Percentiles rank a stretch among this genome's conserved stretches.
phyloP scores from a whole-genome alignment of 2,888 invertebrate genomes.

The Taenaris catops region DNA sequence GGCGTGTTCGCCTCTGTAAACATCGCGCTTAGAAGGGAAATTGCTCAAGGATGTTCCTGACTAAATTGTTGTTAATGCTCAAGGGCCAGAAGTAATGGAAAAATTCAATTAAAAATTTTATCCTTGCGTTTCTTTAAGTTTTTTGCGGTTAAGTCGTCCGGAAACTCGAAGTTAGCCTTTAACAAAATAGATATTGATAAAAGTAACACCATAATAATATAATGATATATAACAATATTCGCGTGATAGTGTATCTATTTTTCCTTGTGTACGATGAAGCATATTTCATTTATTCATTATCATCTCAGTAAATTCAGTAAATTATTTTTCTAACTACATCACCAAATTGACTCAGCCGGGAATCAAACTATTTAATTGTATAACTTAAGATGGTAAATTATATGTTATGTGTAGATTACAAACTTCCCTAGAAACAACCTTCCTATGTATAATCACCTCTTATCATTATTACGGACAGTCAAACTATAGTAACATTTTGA shows the following conservation, averaged over 20 bases:
- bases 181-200: conserved; percentile 26
- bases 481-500: conserved; percentile 1
- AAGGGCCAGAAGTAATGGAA: conserved; percentile 43
- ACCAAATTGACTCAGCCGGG: no score
- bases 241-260: no score
- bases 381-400: no score
- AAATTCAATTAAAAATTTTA: conserved; percentile 49
- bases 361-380: no score
- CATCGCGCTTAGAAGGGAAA: conserved; percentile 44
- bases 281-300: no score
- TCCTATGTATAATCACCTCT: not conserved
- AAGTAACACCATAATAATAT: no score
- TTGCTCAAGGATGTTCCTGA: conserved; percentile 52
- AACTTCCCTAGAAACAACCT: no score
- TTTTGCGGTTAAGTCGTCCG: conserved; percentile 9
- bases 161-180: conserved; percentile 22
- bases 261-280: no score
- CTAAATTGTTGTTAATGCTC: conserved; percentile 37
- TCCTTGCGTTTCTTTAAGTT: conserved; percentile 23
- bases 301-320: no score
- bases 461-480: not conserved
- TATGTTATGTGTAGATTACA: no score
- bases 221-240: no score
- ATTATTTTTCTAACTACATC: no score
- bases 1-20: conserved; percentile 47